These are phyloP conservation scores for Philereme vetulata DNA, from an alignment of 2,888 invertebrate genomes.

Conservation along the genomic window DNA sequence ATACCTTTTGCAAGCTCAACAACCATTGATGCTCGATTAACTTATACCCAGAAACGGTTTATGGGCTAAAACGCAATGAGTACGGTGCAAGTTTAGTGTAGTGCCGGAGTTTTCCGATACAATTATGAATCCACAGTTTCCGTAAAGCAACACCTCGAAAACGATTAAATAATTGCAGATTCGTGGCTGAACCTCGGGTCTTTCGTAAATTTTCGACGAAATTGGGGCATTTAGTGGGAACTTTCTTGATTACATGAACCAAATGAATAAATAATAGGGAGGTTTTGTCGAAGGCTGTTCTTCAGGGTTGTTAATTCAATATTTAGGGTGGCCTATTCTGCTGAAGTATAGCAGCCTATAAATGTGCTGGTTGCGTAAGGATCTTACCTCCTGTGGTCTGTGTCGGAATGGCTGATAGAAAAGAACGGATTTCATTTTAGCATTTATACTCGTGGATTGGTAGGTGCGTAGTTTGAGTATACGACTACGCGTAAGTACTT, in stretches of 20 bases:
- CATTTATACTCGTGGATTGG: too few species aligned
- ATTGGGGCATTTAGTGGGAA: conserved; percentile 67
- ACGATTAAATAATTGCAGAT: conserved; percentile 78
- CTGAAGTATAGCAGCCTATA: conserved; percentile 35
- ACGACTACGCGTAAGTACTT: too few species aligned
- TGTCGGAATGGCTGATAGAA: not conserved
- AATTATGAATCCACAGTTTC: conserved; percentile 63
- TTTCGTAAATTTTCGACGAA: conserved; percentile 69
- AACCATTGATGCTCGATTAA: conserved; percentile 45
- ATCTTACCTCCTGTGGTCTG: conserved; percentile 17
- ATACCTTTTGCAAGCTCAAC: conserved; percentile 31
- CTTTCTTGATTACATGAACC: conserved; percentile 68
- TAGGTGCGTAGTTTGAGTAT: too few species aligned
- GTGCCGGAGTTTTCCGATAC: conserved; percentile 44
- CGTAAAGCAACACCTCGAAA: conserved; percentile 72
- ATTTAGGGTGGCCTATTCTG: conserved; percentile 38
- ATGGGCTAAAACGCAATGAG: conserved; percentile 38
- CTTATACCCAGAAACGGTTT: not conserved
- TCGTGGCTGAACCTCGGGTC: conserved; percentile 63
- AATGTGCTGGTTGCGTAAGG: conserved; percentile 27
- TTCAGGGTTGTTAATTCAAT: conserved; percentile 45
- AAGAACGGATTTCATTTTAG: too few species aligned
- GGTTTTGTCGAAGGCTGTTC: conserved; percentile 50
- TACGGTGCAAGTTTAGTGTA: conserved; percentile 3
- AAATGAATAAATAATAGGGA: conserved; percentile 66